Evolutionary conservation across 1,140 invertebrate genomes (phyloP).

Genomic region (Drosophila prosaltans): DNA sequence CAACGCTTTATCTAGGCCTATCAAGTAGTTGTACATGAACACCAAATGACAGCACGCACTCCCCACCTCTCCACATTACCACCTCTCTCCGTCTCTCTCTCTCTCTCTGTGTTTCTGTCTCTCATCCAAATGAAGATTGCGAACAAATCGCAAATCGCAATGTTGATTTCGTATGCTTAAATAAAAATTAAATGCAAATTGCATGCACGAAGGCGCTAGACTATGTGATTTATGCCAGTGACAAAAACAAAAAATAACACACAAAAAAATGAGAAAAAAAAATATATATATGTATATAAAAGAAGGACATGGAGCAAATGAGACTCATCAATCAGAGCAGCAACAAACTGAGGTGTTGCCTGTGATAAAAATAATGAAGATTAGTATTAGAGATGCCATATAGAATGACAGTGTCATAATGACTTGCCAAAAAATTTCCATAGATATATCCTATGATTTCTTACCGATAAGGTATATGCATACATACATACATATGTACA

Average conservation of each 20-base stretch:
- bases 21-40: slow-evolving; percentile 16
- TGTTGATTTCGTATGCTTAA: slow-evolving; percentile 34
- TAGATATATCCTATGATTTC: slow-evolving; percentile 29
- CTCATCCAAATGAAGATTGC: background rate
- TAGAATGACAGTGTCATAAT: slow-evolving; percentile 48
- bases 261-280: slow-evolving; percentile 12
- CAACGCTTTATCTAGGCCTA: slow-evolving; percentile 42
- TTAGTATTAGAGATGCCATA: slow-evolving; percentile 42
- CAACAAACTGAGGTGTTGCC: slow-evolving; percentile 27
- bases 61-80: too few relatives aligned
- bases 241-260: slow-evolving; percentile 10
- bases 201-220: slow-evolving; percentile 57
- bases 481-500: too few relatives aligned
- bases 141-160: slow-evolving; percentile 49
- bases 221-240: slow-evolving; percentile 58
- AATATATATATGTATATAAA: slow-evolving; percentile 13
- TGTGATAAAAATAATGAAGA: slow-evolving; percentile 25
- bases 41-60: slow-evolving; percentile 33
- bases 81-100: background rate
- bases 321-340: slow-evolving; percentile 48
- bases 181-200: slow-evolving; percentile 73
- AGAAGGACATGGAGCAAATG: slow-evolving; percentile 28
- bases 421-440: slow-evolving; percentile 24
- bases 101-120: too few relatives aligned
- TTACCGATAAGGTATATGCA: background rate